Conservation (phyloP, 2,797 vertebrate genomes). For the Melanotaenia parkinsoni region DNA sequence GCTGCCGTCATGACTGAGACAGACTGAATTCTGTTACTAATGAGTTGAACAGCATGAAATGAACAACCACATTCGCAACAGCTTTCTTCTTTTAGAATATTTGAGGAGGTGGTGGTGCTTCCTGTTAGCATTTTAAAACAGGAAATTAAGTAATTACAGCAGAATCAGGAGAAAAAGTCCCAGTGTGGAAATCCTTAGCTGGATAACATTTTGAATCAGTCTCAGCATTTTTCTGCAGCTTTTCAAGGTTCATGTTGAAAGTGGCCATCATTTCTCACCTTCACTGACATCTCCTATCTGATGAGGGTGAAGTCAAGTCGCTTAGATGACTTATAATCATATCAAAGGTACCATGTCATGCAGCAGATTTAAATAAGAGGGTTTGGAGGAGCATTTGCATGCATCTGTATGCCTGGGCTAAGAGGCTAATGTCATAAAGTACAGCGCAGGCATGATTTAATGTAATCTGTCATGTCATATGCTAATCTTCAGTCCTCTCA, state of each 20-base stretch:
- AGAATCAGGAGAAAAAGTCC: background rate
- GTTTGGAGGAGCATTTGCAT: slow-evolving; percentile 97
- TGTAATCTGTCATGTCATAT: slow-evolving; percentile 99
- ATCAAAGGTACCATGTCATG: slow-evolving; percentile 98
- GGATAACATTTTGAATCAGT: slow-evolving; percentile 41
- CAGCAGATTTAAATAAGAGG: slow-evolving; percentile 99
- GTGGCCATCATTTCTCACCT: slow-evolving; percentile 91
- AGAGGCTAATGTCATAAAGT: slow-evolving; percentile 99
- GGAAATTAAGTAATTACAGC: background rate
- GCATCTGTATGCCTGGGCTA: slow-evolving; percentile 92
- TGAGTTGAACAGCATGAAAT: slow-evolving; percentile 68
- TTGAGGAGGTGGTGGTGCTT: slow-evolving; percentile 8
- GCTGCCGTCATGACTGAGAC: slow-evolving; percentile 61
- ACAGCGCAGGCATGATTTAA: slow-evolving; percentile 95
- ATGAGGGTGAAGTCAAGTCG: slow-evolving; percentile 94
- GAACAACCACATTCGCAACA: slow-evolving; percentile 59
- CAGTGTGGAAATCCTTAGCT: slow-evolving; percentile 22
- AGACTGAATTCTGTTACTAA: slow-evolving; percentile 70
- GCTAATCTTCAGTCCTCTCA: slow-evolving; percentile 98
- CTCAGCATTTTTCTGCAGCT: slow-evolving; percentile 46
- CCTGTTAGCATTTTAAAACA: background rate
- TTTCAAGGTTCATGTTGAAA: slow-evolving; percentile 86
- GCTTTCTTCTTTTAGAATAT: slow-evolving; percentile 30
- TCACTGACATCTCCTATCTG: slow-evolving; percentile 91
- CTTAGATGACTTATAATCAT: slow-evolving; percentile 99